Evolutionary conservation across 30 jellyfish, hydroid and myxozoan genomes (phyloP).

Genomic region (Aurelia sp.): DNA sequence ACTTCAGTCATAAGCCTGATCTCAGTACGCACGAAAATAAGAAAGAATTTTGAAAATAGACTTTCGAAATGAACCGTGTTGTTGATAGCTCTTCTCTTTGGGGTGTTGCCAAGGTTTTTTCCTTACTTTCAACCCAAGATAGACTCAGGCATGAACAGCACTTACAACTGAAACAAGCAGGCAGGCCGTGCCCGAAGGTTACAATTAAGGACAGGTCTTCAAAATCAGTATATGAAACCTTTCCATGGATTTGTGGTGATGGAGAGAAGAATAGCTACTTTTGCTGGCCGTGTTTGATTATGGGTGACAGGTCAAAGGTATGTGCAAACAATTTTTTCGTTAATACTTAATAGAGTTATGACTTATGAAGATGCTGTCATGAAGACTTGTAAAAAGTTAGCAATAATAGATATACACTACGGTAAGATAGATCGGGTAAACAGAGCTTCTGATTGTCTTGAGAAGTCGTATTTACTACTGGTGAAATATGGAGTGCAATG

Average conservation of each 20-base stretch:
- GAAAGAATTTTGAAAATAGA: no score
- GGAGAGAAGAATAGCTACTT: slow-evolving; percentile 33
- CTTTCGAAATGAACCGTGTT: slow-evolving; percentile 12
- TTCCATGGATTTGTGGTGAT: slow-evolving; percentile 59
- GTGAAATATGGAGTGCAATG: no score
- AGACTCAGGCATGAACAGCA: slow-evolving; percentile 33
- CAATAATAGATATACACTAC: no score
- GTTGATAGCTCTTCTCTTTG: background rate
- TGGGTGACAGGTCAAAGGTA: slow-evolving; percentile 54
- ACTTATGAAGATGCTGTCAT: background rate
- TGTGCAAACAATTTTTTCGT: background rate
- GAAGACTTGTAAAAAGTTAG: no score
- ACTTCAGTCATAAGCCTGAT: no score
- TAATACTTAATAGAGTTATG: background rate
- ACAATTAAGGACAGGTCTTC: slow-evolving; percentile 41
- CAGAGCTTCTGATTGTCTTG: no score
- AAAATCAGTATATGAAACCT: slow-evolving; percentile 33
- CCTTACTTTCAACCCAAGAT: slow-evolving; percentile 9
- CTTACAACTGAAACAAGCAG: slow-evolving; percentile 24
- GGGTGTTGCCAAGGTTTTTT: slow-evolving; percentile 6
- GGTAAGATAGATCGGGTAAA: no score
- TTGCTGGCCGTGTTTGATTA: slow-evolving; percentile 73
- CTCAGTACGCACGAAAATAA: no score
- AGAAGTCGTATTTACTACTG: no score
- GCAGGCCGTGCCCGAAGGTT: slow-evolving; percentile 64